Evolutionary conservation across 2,888 invertebrate genomes (phyloP).

Genomic region (Pammene aurita): DNA sequence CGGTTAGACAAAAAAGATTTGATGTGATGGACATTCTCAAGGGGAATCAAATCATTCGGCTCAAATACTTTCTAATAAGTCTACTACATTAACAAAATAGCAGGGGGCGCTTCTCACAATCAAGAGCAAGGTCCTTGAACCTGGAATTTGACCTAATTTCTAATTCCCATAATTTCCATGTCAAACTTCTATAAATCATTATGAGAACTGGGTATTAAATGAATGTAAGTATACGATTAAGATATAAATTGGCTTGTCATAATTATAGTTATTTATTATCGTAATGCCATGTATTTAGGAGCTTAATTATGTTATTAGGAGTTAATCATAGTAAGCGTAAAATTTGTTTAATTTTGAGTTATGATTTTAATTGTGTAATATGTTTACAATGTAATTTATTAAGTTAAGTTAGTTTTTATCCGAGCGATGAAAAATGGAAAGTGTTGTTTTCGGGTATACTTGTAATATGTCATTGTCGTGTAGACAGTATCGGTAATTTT

Average conservation of each 20-base stretch:
- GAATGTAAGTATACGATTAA: conserved; percentile 30
- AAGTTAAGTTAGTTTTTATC: background rate
- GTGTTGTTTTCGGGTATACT: too few relatives aligned
- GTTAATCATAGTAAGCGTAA: conserved; percentile 13
- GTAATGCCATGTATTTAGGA: conserved; percentile 21
- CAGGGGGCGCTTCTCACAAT: conserved; percentile 15
- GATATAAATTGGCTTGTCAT: conserved; percentile 38
- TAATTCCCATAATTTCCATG: conserved; percentile 30
- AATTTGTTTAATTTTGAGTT: conserved; percentile 10
- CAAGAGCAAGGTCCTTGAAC: conserved; percentile 31
- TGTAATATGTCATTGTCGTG: too few relatives aligned
- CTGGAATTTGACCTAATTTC: conserved; percentile 34
- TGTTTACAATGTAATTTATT: background rate
- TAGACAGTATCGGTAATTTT: too few relatives aligned
- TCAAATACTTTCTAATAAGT: conserved; percentile 36
- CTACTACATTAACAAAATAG: conserved; percentile 36
- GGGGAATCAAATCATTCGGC: background rate
- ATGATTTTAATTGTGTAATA: background rate
- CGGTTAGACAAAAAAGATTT: background rate
- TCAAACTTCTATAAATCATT: conserved; percentile 28
- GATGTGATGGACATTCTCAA: conserved; percentile 24
- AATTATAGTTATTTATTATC: conserved; percentile 37
- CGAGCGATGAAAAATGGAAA: too few relatives aligned
- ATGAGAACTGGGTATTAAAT: conserved; percentile 17
- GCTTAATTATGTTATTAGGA: conserved; percentile 25